These are phyloP conservation scores for Pegoplata infirma DNA, from an alignment of 2,888 invertebrate genomes.

Conservation along the genomic window DNA sequence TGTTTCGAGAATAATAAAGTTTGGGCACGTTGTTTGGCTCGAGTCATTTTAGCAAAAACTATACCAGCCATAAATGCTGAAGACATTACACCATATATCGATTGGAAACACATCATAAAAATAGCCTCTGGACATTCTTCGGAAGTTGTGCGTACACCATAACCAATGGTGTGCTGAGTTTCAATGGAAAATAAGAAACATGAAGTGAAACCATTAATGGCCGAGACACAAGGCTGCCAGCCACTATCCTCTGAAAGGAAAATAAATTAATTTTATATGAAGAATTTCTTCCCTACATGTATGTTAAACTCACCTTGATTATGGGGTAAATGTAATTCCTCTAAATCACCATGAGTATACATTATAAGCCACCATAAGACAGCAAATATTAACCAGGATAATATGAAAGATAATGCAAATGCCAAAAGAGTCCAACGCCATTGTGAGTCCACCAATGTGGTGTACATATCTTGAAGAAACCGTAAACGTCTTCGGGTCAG, in stretches of 20 bases:
- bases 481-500: conserved; percentile 89
- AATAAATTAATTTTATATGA: too few relatives aligned
- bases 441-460: conserved; percentile 80
- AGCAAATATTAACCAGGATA: conserved; percentile 94
- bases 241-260: conserved; percentile 79
- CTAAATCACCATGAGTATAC: conserved; percentile 92
- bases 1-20: conserved; percentile 95
- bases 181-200: conserved; percentile 97
- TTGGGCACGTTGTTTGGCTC: conserved; percentile 95
- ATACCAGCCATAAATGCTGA: conserved; percentile 89
- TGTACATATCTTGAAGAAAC: conserved; percentile 88
- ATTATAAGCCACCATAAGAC: conserved; percentile 94
- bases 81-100: conserved; percentile 93
- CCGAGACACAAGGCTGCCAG: conserved; percentile 92
- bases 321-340: conserved; percentile 81
- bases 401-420: conserved; percentile 89
- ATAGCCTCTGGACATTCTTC: conserved; percentile 96
- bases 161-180: conserved; percentile 96
- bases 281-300: too few relatives aligned
- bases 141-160: conserved; percentile 89
- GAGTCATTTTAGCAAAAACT: conserved; percentile 95
- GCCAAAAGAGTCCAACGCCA: conserved; percentile 96
- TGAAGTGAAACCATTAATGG: conserved; percentile 92
- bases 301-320: conserved; percentile 77
- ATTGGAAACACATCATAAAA: conserved; percentile 96